phyloP scores from a whole-genome alignment of 2,888 invertebrate species.

The Chrysodeixis includens region DNA sequence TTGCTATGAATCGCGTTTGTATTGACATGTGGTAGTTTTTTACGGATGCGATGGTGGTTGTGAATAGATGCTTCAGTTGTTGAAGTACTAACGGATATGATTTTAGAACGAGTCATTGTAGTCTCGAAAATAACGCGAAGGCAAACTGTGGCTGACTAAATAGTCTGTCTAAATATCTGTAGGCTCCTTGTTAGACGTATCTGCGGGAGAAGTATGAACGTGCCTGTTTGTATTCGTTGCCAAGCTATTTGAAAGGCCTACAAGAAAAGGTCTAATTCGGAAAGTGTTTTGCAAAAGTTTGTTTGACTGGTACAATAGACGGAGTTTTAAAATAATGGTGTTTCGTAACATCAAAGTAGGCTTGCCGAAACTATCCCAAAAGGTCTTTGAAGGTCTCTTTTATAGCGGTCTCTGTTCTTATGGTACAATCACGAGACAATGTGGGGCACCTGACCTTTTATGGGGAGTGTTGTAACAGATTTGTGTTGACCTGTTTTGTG shows the following conservation, averaged over 20 bases:
- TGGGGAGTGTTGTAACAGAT: not conserved
- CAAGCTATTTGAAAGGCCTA: not conserved
- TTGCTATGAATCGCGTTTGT: slow-evolving; percentile 85
- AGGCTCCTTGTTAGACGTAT: slow-evolving; percentile 25
- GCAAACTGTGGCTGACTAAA: slow-evolving; percentile 33
- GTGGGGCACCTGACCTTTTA: not conserved
- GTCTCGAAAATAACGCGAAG: slow-evolving; percentile 43
- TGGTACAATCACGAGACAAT: not conserved
- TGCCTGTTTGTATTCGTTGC: not conserved
- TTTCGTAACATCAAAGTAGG: slow-evolving; percentile 4
- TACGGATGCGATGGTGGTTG: slow-evolving; percentile 51
- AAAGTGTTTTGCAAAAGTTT: not conserved
- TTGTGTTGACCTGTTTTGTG: not conserved
- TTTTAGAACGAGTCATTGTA: slow-evolving; percentile 49
- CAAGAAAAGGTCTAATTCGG: not conserved
- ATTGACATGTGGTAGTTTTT: slow-evolving; percentile 76
- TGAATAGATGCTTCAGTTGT: slow-evolving; percentile 55
- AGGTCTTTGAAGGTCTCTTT: not conserved
- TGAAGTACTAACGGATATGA: slow-evolving; percentile 55
- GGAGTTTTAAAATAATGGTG: slow-evolving; percentile 1
- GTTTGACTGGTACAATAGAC: not conserved
- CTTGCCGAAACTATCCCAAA: slow-evolving; percentile 2
- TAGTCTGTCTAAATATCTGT: slow-evolving; percentile 23
- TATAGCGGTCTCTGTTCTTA: not conserved
- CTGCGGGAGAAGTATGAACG: not conserved